These are phyloP conservation scores for Drosophila subsilvestris DNA, from an alignment of 2,888 invertebrate species.

Conservation along the genomic window DNA sequence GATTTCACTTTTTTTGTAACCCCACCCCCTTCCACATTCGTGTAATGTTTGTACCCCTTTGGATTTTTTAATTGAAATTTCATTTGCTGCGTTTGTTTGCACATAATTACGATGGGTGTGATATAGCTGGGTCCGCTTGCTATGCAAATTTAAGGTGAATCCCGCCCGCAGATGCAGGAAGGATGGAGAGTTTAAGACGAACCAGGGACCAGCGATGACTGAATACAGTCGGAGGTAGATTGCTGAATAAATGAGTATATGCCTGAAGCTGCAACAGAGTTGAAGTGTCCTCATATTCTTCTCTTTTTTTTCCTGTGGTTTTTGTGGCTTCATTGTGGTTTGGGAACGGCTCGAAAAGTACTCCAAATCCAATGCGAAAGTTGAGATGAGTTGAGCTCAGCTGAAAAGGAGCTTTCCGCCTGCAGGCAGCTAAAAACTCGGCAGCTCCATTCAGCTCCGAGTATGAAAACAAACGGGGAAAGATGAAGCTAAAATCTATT, in stretches of 20 bases:
- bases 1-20: slow-evolving; percentile 65
- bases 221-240: slow-evolving; percentile 15
- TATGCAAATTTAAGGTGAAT: slow-evolving; percentile 53
- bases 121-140: slow-evolving; percentile 48
- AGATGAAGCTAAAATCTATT: slow-evolving; percentile 35
- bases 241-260: slow-evolving; percentile 22
- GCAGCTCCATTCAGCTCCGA: slow-evolving; percentile 29
- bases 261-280: slow-evolving; percentile 18
- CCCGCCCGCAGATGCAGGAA: slow-evolving; percentile 11
- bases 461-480: slow-evolving; percentile 22
- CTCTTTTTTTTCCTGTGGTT: slow-evolving; percentile 4
- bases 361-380: slow-evolving; percentile 6
- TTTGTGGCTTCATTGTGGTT: slow-evolving; percentile 40
- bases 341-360: slow-evolving; percentile 19
- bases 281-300: slow-evolving; percentile 9
- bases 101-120: slow-evolving; percentile 65
- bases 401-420: slow-evolving; percentile 34
- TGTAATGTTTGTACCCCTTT: slow-evolving; percentile 27
- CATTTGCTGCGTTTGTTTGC: slow-evolving; percentile 73
- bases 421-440: slow-evolving; percentile 11
- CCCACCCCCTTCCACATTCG: slow-evolving; percentile 6
- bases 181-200: not conserved
- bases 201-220: not conserved
- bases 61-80: slow-evolving; percentile 70
- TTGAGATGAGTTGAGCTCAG: slow-evolving; percentile 15